A percentile compares a stretch with the other conserved stretches of the same genome.
phyloP scores from a whole-genome alignment of 2,113 vertebrate species.

The Albula goreensis region DNA sequence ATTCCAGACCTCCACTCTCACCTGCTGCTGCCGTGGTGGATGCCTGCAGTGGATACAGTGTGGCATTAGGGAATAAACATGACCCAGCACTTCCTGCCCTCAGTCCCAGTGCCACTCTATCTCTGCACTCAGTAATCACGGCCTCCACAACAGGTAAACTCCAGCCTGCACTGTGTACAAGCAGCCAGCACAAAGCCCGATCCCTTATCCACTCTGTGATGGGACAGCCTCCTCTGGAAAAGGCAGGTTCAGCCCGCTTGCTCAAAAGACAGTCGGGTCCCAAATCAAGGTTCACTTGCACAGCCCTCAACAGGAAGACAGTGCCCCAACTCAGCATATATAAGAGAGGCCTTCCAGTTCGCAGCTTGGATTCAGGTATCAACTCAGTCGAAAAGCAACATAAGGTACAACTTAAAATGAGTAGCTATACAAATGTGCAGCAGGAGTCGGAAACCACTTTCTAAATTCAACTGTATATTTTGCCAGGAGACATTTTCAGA shows the following conservation, averaged over 20 bases:
- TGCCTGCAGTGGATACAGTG: not conserved
- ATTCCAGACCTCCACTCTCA: slow-evolving; percentile 9
- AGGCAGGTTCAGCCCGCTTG: not conserved
- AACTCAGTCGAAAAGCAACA: not conserved
- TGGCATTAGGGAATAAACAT: not conserved
- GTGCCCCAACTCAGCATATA: not conserved
- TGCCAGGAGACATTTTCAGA: slow-evolving; percentile 45
- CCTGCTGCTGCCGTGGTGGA: slow-evolving; percentile 1
- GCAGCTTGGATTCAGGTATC: slow-evolving; percentile 23
- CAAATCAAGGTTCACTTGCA: slow-evolving; percentile 2
- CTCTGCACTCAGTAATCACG: not conserved
- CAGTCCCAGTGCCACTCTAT: not conserved
- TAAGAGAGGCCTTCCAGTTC: slow-evolving; percentile 27
- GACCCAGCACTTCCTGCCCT: not conserved
- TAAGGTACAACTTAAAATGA: not conserved
- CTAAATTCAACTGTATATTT: slow-evolving; percentile 30
- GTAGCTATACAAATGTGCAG: not conserved
- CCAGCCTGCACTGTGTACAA: not conserved
- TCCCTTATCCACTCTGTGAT: not conserved
- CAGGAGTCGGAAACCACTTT: slow-evolving; percentile 12
- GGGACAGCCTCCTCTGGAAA: not conserved
- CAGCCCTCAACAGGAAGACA: not conserved
- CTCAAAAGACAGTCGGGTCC: not conserved
- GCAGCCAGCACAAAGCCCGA: not conserved
- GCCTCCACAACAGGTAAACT: not conserved